These are phyloP conservation scores for Apostichopus californicus DNA, from an alignment of 35 echinoderm and acorn worm species.

Conservation along the genomic window DNA sequence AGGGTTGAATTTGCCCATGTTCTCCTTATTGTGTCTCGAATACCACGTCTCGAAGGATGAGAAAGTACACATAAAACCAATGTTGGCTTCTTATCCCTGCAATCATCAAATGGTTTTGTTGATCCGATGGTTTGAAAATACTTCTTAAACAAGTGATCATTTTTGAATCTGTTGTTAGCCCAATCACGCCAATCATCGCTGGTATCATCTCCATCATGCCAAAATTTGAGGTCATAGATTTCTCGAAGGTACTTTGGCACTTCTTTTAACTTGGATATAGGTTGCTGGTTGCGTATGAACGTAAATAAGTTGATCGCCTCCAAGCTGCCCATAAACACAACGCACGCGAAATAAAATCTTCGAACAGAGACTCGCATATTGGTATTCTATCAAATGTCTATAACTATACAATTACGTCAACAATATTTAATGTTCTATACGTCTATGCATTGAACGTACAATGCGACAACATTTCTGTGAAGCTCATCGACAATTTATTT, in stretches of 20 bases:
- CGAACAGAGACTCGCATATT: not conserved
- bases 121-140: not conserved
- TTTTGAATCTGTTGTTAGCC: not conserved
- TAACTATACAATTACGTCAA: too few relatives aligned
- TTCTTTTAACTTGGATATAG: not conserved
- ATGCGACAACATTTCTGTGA: too few relatives aligned
- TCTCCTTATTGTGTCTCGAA: not conserved
- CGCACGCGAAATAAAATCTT: not conserved
- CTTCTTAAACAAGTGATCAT: not conserved
- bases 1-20: conserved; percentile 17
- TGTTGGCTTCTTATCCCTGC: not conserved
- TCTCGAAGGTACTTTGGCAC: too few relatives aligned
- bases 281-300: not conserved
- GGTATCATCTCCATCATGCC: not conserved
- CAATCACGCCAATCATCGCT: conserved; percentile 5
- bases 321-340: not conserved
- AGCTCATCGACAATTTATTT: too few relatives aligned
- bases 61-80: conserved; percentile 1
- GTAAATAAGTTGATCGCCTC: not conserved
- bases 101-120: not conserved
- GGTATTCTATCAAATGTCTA: too few relatives aligned
- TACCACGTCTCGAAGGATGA: not conserved
- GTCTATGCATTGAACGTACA: too few relatives aligned
- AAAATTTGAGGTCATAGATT: not conserved
- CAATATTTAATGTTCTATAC: too few relatives aligned